Evolutionary conservation across 2,113 vertebrate genomes (phyloP).

Genomic region (Lampris incognitus): DNA sequence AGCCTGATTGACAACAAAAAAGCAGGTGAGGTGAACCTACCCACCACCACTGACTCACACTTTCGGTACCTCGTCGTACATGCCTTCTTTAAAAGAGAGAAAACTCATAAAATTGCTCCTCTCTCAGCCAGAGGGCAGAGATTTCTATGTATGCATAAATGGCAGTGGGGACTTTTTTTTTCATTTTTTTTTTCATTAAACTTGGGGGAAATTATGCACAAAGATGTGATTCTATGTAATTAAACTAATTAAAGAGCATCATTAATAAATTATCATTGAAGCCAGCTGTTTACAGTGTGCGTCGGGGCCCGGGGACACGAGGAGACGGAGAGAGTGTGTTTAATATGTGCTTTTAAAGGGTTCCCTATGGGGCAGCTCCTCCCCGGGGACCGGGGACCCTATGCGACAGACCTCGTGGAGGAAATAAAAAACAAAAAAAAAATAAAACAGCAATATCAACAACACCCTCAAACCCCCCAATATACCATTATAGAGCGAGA

Average conservation of each 20-base stretch:
- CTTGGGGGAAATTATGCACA: conserved; percentile 80
- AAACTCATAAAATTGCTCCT: conserved; percentile 59
- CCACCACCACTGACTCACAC: conserved; percentile 59
- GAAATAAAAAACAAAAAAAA: conserved; percentile 41
- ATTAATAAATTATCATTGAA: conserved; percentile 87
- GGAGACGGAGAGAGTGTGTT: conserved; percentile 66
- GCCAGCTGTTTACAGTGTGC: conserved; percentile 84
- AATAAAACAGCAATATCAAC: conserved; percentile 59
- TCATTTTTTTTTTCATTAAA: conserved; percentile 72
- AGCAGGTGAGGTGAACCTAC: conserved; percentile 55
- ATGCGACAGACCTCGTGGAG: conserved; percentile 62
- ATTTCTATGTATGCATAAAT: conserved; percentile 74
- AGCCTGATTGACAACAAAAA: conserved; percentile 71
- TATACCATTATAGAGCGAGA: conserved; percentile 10
- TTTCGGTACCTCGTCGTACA: conserved; percentile 37
- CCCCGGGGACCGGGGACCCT: conserved; percentile 64
- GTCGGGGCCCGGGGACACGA: conserved; percentile 72
- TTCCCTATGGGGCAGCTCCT: conserved; percentile 68
- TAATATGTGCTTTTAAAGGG: conserved; percentile 83
- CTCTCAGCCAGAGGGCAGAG: conserved; percentile 72
- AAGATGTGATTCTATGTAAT: conserved; percentile 80
- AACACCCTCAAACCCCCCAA: conserved; percentile 59
- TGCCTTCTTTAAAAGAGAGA: conserved; percentile 44
- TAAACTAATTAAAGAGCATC: conserved; percentile 87
- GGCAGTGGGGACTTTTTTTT: conserved; percentile 66